Percentiles rank a stretch among this genome's conserved stretches.
Conservation (phyloP, 2,797 vertebrate species). For the Artibeus lituratus region DNA sequence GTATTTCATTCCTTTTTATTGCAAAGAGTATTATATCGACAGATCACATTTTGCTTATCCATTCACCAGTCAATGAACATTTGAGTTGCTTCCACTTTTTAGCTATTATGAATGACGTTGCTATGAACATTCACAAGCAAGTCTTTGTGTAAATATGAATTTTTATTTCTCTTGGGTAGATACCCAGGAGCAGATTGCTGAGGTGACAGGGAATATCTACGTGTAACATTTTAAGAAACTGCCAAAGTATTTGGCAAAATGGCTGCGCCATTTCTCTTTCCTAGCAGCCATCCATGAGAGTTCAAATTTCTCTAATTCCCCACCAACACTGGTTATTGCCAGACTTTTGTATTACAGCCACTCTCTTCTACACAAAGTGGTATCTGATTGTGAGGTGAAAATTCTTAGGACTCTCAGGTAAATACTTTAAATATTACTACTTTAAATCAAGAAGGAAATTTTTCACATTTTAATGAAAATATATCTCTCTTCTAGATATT, state of each 20-base stretch:
- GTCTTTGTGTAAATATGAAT: not conserved
- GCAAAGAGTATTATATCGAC: not conserved
- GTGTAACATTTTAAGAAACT: not conserved
- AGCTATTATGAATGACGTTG: not conserved
- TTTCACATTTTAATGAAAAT: conserved; percentile 1
- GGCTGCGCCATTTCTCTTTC: not conserved
- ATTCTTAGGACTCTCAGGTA: not conserved
- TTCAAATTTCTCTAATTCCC: not conserved
- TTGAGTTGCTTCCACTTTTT: not conserved
- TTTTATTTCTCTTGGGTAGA: conserved; percentile 2
- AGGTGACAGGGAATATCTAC: not conserved
- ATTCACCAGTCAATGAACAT: not conserved
- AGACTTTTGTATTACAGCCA: not conserved
- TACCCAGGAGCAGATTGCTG: not conserved
- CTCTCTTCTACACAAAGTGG: not conserved
- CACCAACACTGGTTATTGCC: not conserved
- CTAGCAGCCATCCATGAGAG: not conserved
- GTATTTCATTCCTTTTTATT: not conserved
- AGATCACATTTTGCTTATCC: not conserved
- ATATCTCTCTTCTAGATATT: not conserved
- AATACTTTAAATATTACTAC: not conserved
- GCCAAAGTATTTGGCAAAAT: not conserved
- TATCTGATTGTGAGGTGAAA: not conserved
- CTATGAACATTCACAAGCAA: not conserved
- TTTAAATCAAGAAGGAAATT: not conserved